Percentiles rank a stretch among this genome's conserved stretches.
These are phyloP conservation scores for Tachina grossa DNA, from an alignment of 2,888 invertebrate species.

Conservation along the genomic window DNA sequence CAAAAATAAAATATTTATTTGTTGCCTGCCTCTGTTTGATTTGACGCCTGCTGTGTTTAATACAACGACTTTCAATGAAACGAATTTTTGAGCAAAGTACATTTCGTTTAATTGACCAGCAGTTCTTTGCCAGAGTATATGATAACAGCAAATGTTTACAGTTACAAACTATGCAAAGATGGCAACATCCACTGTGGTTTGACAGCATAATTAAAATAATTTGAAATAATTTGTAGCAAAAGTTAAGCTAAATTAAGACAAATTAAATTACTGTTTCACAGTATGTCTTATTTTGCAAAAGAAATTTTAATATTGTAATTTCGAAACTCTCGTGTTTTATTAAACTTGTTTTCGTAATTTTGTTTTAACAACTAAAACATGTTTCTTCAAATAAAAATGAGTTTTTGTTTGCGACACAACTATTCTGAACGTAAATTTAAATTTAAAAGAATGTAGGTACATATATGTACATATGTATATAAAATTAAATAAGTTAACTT, in stretches of 20 bases:
- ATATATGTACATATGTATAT: neutral
- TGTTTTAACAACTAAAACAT: conserved; percentile 43
- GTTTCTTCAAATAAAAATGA: conserved; percentile 47
- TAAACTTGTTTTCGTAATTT: conserved; percentile 54
- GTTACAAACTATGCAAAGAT: conserved; percentile 9
- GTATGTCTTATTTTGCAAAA: conserved; percentile 35
- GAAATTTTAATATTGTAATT: neutral
- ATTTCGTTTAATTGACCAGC: neutral
- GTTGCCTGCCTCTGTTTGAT: neutral
- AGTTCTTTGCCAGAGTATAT: conserved; percentile 16
- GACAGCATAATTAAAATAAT: conserved; percentile 4
- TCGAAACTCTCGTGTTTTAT: conserved; percentile 31
- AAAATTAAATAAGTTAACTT: conserved; percentile 41
- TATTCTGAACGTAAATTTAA: conserved; percentile 21
- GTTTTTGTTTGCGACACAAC: conserved; percentile 38
- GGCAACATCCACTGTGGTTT: neutral
- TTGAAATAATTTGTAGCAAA: conserved; percentile 12
- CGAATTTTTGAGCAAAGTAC: neutral
- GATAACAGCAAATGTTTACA: conserved; percentile 16
- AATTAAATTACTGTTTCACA: neutral
- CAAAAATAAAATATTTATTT: conserved; percentile 7
- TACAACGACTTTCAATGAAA: neutral
- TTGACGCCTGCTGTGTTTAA: neutral
- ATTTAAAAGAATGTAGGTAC: neutral
- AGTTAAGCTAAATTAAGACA: neutral